Percentiles rank a stretch among this genome's conserved stretches.
Evolutionary conservation across 2,797 vertebrate species (phyloP).

Genomic region (Pipistrellus nathusii): DNA sequence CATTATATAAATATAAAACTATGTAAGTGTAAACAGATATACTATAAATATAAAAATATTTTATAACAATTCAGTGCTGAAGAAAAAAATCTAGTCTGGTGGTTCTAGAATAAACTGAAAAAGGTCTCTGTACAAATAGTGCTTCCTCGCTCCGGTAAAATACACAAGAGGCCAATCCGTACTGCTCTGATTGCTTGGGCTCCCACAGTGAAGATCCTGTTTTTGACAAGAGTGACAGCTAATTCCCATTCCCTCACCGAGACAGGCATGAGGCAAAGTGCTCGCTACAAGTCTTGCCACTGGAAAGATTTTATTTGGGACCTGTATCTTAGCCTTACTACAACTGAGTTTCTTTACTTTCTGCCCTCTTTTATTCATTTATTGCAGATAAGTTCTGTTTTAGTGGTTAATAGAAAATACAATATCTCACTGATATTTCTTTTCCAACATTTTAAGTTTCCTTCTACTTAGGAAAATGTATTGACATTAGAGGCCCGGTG

Average conservation of each 20-base stretch:
- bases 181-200: not conserved
- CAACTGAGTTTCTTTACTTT: not conserved
- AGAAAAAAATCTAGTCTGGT: not conserved
- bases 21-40: slow-evolving; percentile 14
- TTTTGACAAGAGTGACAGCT: not conserved
- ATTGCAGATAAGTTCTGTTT: not conserved
- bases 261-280: not conserved
- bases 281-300: not conserved
- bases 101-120: not conserved
- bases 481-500: not conserved
- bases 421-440: not conserved
- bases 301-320: not conserved
- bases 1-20: not conserved
- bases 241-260: not conserved
- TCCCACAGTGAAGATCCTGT: not conserved
- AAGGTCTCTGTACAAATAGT: not conserved
- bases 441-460: slow-evolving; percentile 10
- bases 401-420: not conserved
- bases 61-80: slow-evolving; percentile 25
- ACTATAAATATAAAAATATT: slow-evolving; percentile 8
- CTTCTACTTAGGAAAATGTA: slow-evolving; percentile 12
- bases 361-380: not conserved
- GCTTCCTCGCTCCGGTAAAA: not conserved
- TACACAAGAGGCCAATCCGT: not conserved
- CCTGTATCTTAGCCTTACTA: not conserved